A percentile compares a stretch with the other conserved stretches of the same genome.
phyloP scores from a whole-genome alignment of 2,888 invertebrate species.

The Acholoe squamosa region DNA sequence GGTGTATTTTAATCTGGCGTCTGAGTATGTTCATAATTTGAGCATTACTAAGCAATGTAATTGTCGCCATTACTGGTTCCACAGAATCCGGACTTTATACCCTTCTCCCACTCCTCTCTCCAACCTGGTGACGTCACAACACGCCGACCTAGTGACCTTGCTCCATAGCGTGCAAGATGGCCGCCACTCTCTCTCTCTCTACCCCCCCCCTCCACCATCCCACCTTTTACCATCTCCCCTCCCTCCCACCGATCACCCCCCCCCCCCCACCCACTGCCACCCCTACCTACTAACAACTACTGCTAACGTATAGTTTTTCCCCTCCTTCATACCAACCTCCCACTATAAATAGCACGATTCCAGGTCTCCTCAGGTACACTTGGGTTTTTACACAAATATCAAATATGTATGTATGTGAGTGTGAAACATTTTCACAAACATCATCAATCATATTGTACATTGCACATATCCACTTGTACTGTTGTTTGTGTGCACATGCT shows the following conservation, averaged over 20 bases:
- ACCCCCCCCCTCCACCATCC: background rate
- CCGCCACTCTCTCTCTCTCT: background rate
- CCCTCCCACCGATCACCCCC: background rate
- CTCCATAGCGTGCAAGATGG: background rate
- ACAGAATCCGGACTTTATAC: constrained; percentile 38
- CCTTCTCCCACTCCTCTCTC: background rate
- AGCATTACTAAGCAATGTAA: too few species aligned
- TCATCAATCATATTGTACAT: too few species aligned
- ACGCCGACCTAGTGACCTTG: constrained; percentile 44
- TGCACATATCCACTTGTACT: too few species aligned
- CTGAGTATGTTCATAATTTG: background rate
- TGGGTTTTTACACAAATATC: too few species aligned
- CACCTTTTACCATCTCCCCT: background rate
- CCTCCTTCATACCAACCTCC: background rate
- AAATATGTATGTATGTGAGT: too few species aligned
- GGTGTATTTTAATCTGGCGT: too few species aligned
- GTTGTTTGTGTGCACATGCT: too few species aligned
- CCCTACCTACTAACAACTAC: background rate
- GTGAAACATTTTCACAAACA: too few species aligned
- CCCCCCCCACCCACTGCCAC: background rate
- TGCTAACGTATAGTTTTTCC: too few species aligned
- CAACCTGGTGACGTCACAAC: constrained; percentile 34
- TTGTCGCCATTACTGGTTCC: background rate
- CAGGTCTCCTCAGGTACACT: too few species aligned
- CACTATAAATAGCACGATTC: background rate